Conservation (phyloP, 2,888 invertebrate genomes). For the Caenorhabditis uteleia region DNA sequence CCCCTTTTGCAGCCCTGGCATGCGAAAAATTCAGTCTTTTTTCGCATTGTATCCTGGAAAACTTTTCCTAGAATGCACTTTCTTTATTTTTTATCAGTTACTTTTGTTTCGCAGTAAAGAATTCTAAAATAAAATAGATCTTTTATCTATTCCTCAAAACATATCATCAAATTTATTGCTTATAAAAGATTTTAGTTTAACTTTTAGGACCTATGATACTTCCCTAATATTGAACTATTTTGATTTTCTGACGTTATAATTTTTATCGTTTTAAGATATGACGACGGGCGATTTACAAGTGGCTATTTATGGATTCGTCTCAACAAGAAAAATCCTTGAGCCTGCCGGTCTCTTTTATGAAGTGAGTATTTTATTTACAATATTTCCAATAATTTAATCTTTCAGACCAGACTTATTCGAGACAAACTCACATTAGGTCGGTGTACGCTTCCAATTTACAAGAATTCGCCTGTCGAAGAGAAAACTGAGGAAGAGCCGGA, state of each 20-base stretch:
- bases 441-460: constrained; percentile 55
- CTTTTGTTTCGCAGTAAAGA: too few species aligned
- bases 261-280: constrained; percentile 6
- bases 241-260: background rate
- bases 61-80: too few species aligned
- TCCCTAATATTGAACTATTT: background rate
- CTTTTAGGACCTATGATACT: too few species aligned
- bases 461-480: constrained; percentile 23
- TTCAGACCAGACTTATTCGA: constrained; percentile 37
- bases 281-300: constrained; percentile 41
- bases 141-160: too few species aligned
- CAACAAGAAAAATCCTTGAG: constrained; percentile 42
- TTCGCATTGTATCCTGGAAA: too few species aligned
- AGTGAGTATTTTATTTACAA: constrained; percentile 27
- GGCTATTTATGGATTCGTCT: constrained; percentile 58
- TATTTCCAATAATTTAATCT: background rate
- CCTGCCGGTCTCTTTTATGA: constrained; percentile 62
- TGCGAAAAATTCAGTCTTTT: too few species aligned
- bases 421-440: constrained; percentile 56
- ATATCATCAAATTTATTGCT: too few species aligned
- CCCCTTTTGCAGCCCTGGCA: too few species aligned
- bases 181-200: background rate
- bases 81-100: too few species aligned
- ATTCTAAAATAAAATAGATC: too few species aligned
- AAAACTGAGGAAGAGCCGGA: constrained; percentile 11